A percentile compares a stretch with the other conserved stretches of the same genome.
phyloP scores from a whole-genome alignment of 2,888 invertebrate species.

The Nemotelus nigrinus region DNA sequence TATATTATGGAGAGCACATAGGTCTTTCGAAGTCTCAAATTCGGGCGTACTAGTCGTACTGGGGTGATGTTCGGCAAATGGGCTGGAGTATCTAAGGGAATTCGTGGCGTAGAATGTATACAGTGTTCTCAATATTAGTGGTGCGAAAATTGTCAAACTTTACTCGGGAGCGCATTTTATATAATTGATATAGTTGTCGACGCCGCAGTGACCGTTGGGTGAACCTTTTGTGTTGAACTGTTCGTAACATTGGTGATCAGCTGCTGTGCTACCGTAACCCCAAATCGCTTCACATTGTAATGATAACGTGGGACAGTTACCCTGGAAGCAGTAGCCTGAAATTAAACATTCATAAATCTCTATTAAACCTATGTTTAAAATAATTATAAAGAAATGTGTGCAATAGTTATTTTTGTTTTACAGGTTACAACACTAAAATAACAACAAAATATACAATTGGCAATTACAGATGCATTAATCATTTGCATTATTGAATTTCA shows the following conservation, averaged over 20 bases:
- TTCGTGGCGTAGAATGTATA: neutral
- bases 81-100: too few relatives aligned
- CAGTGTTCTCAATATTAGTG: neutral
- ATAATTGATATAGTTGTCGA: slow-evolving; percentile 77
- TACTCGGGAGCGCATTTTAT: slow-evolving; percentile 88
- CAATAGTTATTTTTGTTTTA: too few relatives aligned
- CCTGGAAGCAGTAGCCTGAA: slow-evolving; percentile 88
- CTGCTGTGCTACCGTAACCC: slow-evolving; percentile 87
- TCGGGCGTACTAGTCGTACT: neutral
- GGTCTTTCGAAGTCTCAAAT: neutral
- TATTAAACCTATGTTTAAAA: neutral
- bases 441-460: too few relatives aligned
- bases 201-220: slow-evolving; percentile 95
- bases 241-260: slow-evolving; percentile 89
- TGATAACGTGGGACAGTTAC: slow-evolving; percentile 87
- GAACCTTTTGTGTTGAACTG: slow-evolving; percentile 96
- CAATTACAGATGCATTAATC: too few relatives aligned
- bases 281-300: slow-evolving; percentile 93
- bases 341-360: slow-evolving; percentile 44
- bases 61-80: neutral
- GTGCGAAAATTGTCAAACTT: slow-evolving; percentile 63
- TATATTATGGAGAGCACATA: too few relatives aligned
- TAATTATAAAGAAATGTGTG: too few relatives aligned
- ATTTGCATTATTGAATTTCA: too few relatives aligned
- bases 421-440: too few relatives aligned